phyloP scores from a whole-genome alignment of 2,113 vertebrate genomes.

The Trichomycterus rosablanca region DNA sequence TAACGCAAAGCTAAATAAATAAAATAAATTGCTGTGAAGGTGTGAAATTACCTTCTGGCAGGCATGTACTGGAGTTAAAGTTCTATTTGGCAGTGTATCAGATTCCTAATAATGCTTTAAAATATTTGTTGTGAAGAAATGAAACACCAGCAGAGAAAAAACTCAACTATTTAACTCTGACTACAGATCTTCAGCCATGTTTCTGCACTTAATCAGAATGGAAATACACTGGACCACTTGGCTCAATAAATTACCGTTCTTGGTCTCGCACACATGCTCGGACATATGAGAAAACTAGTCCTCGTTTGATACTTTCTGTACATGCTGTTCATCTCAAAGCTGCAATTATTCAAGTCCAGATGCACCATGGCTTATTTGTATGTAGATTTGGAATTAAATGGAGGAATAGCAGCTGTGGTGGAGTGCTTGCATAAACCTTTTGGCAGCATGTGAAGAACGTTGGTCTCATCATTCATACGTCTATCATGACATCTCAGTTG shows the following conservation, averaged over 20 bases:
- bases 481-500: too few relatives aligned
- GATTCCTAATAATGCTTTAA: not conserved
- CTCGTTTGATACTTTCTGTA: not conserved
- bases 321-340: not conserved
- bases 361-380: not conserved
- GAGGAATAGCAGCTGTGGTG: not conserved
- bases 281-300: not conserved
- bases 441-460: not conserved
- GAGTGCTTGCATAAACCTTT: not conserved
- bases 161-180: not conserved
- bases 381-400: too few relatives aligned
- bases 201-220: conserved; percentile 16
- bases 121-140: not conserved
- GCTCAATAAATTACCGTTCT: not conserved
- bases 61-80: not conserved
- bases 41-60: too few relatives aligned
- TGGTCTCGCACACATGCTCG: too few relatives aligned
- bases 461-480: not conserved
- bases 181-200: too few relatives aligned
- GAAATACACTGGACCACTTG: not conserved
- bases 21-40: too few relatives aligned
- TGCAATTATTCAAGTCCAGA: not conserved
- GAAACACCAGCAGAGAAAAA: not conserved
- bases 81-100: not conserved
- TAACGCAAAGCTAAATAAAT: too few relatives aligned